Base-by-base conservation (phyloP, 2,113 vertebrate genomes). In the Callorhinus ursinus region DNA sequence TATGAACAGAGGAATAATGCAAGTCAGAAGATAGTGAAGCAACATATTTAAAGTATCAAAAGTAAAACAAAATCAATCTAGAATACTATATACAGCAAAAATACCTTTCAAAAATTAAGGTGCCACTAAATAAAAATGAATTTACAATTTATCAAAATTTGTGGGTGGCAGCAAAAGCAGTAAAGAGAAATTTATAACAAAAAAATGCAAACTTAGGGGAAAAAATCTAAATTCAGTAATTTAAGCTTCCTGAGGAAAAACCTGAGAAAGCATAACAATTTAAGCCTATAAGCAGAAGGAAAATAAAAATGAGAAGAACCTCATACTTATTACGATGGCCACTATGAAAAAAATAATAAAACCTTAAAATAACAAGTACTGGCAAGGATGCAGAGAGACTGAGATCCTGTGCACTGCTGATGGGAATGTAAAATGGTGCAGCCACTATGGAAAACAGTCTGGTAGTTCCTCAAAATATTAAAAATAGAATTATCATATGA, bases 281-380 rank as follows among this genome's bases (percentile, higher is more conserved):
- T 82, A 83, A 83, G 65, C 79, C 63, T 92, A 46, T 4, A 92
- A 72, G 28, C 9, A 71, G 65, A 71, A 63, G 55, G 36, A 77
- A 90, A 91, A 49, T 36, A 87, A 87, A 88, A 92, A 92, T 57
- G 63, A 82, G 63, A 90, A 65, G 57, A 82, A 42, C 31, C 10
- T 82, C 28, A 83, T 31, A 71, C 31, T 92, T 21, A 92, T 46
- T 49, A 71, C 19, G 36, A 92, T 82, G 24, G 28, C 51, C 71
- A 59, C 4, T 57, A 82, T 55, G 1, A 53, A 79, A 80, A 42
- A 42, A 39, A 39, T 22, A 36, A 22, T 7, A 36, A 53, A 61
- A 46, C 15, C 16, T 39, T 53, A 69, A 57, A 92, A 92, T n/a
- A 26, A 63, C 36, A 82, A 92, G 21, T 82, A 36, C 13, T 82